phyloP scores from a whole-genome alignment of 2,113 vertebrate genomes.

The Ancistrus triradiatus region DNA sequence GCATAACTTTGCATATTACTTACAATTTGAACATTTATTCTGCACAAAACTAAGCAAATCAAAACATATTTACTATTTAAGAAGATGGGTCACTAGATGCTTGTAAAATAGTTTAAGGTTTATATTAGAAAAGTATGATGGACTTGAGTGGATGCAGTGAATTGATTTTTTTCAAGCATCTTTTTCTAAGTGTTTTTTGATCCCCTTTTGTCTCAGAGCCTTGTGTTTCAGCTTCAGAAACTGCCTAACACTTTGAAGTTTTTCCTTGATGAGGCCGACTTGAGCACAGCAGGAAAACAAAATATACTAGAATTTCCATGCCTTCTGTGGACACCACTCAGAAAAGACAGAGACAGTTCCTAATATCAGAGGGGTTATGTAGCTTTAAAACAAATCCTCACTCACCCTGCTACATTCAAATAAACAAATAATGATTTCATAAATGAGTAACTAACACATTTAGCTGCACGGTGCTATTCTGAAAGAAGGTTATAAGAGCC shows the following conservation, averaged over 20 bases:
- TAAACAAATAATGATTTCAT: background rate
- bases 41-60: too few relatives aligned
- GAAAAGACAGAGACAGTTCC: background rate
- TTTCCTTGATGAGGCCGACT: constrained; percentile 29
- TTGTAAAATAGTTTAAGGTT: too few relatives aligned
- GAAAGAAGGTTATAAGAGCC: too few relatives aligned
- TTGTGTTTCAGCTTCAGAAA: constrained; percentile 34
- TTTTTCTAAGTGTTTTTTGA: constrained; percentile 40
- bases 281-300: constrained; percentile 32
- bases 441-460: too few relatives aligned
- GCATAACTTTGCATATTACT: constrained; percentile 13
- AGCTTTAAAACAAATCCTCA: constrained; percentile 1
- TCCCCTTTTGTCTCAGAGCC: constrained; percentile 34
- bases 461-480: too few relatives aligned
- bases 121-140: too few relatives aligned
- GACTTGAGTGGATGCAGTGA: constrained; percentile 13
- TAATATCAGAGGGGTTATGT: background rate
- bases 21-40: too few relatives aligned
- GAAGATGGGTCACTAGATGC: too few relatives aligned
- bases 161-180: constrained; percentile 31
- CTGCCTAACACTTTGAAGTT: constrained; percentile 30
- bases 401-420: background rate
- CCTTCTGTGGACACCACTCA: constrained; percentile 6
- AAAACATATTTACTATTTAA: too few relatives aligned
- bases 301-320: constrained; percentile 20